A percentile compares a stretch with the other conserved stretches of the same genome.
phyloP scores from a whole-genome alignment of 2,797 vertebrate genomes.

The Enteromius thamalakanensis region DNA sequence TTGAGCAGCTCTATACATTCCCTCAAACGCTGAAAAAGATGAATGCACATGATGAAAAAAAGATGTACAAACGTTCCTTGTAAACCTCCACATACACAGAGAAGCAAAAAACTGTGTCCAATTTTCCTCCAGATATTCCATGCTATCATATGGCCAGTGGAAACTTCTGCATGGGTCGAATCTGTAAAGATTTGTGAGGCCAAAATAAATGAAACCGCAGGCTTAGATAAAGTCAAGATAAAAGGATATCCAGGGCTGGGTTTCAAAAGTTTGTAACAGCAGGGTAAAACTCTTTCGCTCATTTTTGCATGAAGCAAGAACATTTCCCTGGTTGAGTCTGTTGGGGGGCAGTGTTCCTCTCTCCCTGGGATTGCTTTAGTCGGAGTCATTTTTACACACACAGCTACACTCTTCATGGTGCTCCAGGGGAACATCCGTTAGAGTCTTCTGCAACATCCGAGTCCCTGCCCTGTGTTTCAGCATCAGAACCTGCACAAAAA shows the following conservation, averaged over 20 bases:
- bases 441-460: constrained; percentile 88
- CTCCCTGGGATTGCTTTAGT: constrained; percentile 71
- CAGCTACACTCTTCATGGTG: constrained; percentile 97
- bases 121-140: constrained; percentile 24
- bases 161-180: constrained; percentile 34
- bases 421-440: constrained; percentile 93
- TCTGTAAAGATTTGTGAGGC: constrained; percentile 34
- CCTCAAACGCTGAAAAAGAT: not conserved
- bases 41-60: constrained; percentile 1
- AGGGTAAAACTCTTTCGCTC: constrained; percentile 27
- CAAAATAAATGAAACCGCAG: constrained; percentile 12
- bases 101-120: not conserved
- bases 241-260: constrained; percentile 23
- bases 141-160: constrained; percentile 4
- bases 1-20: constrained; percentile 3
- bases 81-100: constrained; percentile 1
- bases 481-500: constrained; percentile 86
- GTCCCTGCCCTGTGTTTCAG: constrained; percentile 87
- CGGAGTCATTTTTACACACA: constrained; percentile 87
- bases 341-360: constrained; percentile 34
- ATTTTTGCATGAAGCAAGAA: constrained; percentile 29
- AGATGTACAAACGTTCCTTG: not conserved
- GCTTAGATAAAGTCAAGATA: constrained; percentile 36
- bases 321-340: constrained; percentile 42
- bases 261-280: constrained; percentile 32